Evolutionary conservation across 2,888 invertebrate species (phyloP).

Genomic region (Spisula subtruncata): DNA sequence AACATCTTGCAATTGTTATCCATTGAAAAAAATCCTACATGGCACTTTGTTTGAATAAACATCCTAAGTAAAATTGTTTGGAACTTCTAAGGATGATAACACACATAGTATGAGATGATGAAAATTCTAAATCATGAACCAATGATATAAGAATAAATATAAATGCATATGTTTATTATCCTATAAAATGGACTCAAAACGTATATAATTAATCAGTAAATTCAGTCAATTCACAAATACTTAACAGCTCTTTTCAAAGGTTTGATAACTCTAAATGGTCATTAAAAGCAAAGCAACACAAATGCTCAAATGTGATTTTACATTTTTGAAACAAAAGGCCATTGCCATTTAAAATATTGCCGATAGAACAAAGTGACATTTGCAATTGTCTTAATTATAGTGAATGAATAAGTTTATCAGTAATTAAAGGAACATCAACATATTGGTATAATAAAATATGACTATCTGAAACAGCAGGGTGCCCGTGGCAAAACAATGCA

Average conservation of each 20-base stretch:
- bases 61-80: conserved; percentile 22
- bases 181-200: neutral
- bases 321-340: neutral
- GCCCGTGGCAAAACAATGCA: conserved; percentile 18
- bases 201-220: neutral
- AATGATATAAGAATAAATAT: conserved; percentile 46
- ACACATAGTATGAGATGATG: conserved; percentile 5
- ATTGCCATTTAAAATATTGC: neutral
- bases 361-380: neutral
- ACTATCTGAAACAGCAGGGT: conserved; percentile 12
- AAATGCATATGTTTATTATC: conserved; percentile 43
- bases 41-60: conserved; percentile 26
- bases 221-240: neutral
- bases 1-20: conserved; percentile 29
- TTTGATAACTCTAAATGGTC: neutral
- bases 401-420: neutral
- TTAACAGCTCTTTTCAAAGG: neutral
- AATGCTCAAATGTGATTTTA: too few species aligned
- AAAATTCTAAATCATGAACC: conserved; percentile 31
- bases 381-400: neutral
- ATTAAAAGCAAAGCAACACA: neutral
- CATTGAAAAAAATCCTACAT: conserved; percentile 24
- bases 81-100: conserved; percentile 17
- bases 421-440: neutral
- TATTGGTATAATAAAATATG: neutral